phyloP scores from a whole-genome alignment of 2,113 vertebrate genomes.

The Platichthys stellatus region DNA sequence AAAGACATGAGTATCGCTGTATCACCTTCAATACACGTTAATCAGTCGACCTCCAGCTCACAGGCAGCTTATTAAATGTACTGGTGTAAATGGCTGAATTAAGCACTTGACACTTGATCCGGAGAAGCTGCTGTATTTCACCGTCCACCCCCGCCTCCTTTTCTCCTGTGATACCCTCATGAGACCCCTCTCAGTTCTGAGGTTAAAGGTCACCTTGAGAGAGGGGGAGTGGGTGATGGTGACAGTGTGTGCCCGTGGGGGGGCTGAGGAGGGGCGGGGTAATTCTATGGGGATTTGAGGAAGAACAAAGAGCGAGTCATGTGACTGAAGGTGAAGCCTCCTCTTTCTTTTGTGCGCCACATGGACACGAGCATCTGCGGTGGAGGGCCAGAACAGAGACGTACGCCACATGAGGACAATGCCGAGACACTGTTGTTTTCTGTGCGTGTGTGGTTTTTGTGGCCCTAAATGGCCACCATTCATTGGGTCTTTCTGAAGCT shows the following conservation, averaged over 20 bases:
- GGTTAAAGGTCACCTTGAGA: conserved; percentile 63
- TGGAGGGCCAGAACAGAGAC: conserved; percentile 29
- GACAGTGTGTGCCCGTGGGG: conserved; percentile 3
- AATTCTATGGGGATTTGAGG: conserved; percentile 32
- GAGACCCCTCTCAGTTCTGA: conserved; percentile 49
- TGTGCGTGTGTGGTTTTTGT: conserved; percentile 5
- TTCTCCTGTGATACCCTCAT: conserved; percentile 27
- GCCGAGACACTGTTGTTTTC: conserved; percentile 25
- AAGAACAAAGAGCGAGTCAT: conserved; percentile 67
- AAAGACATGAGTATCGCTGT: background rate
- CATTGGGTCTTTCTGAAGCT: conserved; percentile 23
- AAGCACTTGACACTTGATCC: conserved; percentile 59
- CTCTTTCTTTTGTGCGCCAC: conserved; percentile 60
- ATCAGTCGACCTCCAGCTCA: background rate
- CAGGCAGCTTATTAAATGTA: background rate
- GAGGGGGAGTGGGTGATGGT: conserved; percentile 12
- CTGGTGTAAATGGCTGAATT: conserved; percentile 55
- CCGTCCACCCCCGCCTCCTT: conserved; percentile 13
- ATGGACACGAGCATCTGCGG: conserved; percentile 54
- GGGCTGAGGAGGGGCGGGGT: background rate
- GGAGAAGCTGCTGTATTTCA: conserved; percentile 29
- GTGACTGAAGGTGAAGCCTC: conserved; percentile 49
- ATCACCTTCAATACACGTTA: background rate
- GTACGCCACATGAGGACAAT: conserved; percentile 33
- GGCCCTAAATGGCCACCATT: conserved; percentile 43